These are phyloP conservation scores for Silurus aristotelis DNA, from an alignment of 2,797 vertebrate genomes.

Conservation along the genomic window DNA sequence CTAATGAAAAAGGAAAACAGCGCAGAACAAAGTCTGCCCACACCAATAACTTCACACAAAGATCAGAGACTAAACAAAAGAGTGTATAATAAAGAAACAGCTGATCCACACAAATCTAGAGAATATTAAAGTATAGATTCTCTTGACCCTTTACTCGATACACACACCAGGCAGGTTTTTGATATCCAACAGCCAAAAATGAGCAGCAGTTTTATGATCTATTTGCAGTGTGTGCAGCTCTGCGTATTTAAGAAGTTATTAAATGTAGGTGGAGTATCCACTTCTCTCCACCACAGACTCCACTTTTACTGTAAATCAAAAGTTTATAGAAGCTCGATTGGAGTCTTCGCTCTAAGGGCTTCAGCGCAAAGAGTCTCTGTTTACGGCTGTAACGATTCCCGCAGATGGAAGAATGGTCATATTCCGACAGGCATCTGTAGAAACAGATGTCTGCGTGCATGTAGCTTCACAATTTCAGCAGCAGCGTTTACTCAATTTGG, in stretches of 20 bases:
- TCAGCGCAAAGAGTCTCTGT: conserved; percentile 42
- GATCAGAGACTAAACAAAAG: conserved; percentile 8
- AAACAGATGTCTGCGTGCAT: conserved; percentile 23
- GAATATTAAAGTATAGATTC: conserved; percentile 20
- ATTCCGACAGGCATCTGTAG: conserved; percentile 30
- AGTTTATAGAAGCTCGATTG: conserved; percentile 35
- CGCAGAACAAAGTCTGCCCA: not conserved
- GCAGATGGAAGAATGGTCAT: conserved; percentile 44
- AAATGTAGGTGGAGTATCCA: conserved; percentile 48
- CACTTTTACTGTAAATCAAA: conserved; percentile 52
- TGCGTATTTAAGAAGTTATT: conserved; percentile 42
- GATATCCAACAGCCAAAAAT: conserved; percentile 11
- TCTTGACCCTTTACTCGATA: not conserved
- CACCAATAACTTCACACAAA: not conserved
- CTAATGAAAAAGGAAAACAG: conserved; percentile 26
- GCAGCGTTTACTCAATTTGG: conserved; percentile 6
- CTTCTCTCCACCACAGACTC: conserved; percentile 41
- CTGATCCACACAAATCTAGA: conserved; percentile 2
- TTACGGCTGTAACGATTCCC: conserved; percentile 37
- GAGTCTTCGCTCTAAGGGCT: conserved; percentile 14
- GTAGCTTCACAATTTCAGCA: conserved; percentile 3
- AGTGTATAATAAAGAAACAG: not conserved
- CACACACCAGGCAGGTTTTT: not conserved
- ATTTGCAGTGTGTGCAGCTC: conserved; percentile 37
- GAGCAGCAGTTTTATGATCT: conserved; percentile 26